These are phyloP conservation scores for Spilosoma lubricipeda DNA, from an alignment of 2,888 invertebrate species.

Conservation along the genomic window DNA sequence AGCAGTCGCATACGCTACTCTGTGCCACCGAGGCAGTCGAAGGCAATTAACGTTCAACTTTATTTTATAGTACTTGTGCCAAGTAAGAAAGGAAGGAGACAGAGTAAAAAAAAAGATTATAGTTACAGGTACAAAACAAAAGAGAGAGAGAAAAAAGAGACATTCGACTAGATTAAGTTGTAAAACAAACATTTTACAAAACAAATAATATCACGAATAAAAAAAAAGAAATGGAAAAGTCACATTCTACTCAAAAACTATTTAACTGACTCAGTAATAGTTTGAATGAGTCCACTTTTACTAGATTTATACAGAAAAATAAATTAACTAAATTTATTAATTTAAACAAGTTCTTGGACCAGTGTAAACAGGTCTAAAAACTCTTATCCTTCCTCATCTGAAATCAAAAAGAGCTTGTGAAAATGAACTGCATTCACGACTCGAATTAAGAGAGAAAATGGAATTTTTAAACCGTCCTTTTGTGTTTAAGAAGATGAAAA, in stretches of 20 bases:
- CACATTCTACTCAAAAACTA: neutral
- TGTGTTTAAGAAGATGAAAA: conserved; percentile 64
- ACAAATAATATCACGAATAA: too few relatives aligned
- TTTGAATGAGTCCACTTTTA: neutral
- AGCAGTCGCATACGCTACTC: too few relatives aligned
- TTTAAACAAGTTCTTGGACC: conserved; percentile 25
- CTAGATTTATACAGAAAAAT: conserved; percentile 6
- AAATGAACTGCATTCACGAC: conserved; percentile 40
- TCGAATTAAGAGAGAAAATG: conserved; percentile 59
- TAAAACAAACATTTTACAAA: too few relatives aligned
- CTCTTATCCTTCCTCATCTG: conserved; percentile 26
- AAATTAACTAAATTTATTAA: conserved; percentile 23
- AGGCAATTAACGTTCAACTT: neutral
- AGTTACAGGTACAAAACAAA: too few relatives aligned
- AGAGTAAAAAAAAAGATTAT: too few relatives aligned
- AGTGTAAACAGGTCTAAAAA: conserved; percentile 10
- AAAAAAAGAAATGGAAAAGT: neutral
- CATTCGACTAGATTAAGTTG: too few relatives aligned
- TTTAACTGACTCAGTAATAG: neutral
- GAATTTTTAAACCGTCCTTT: conserved; percentile 64
- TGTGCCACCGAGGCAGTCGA: too few relatives aligned
- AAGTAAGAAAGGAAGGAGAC: neutral
- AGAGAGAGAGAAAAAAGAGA: too few relatives aligned
- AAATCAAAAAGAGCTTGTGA: conserved; percentile 39
- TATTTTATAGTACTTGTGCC: neutral